Base-by-base conservation (phyloP, 2,888 invertebrate species). In the Herminia tarsipennalis region DNA sequence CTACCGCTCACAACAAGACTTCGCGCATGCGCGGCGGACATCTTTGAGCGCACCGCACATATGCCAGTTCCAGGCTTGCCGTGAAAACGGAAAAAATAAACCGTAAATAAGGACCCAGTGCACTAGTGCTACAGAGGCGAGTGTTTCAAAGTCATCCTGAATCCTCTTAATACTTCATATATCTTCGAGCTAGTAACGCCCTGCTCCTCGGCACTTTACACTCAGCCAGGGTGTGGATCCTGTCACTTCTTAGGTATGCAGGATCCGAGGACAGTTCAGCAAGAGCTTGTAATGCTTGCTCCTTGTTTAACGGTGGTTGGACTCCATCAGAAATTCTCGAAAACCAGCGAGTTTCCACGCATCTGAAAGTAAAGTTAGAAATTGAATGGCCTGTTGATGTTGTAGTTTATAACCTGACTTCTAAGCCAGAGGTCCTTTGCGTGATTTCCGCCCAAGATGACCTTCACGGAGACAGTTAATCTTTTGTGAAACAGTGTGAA, bases 341-440 rank as follows among this genome's bases (percentile, higher is more conserved):
- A 3, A 89, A 37, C 89, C 90, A 90, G 13, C 90, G 84, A 1
- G 82, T 76, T 77, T 90, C 90, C 0, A 90, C 73, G 39, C 90
- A 90, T 0, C 88, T 89, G 66, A 0, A 55, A 55, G 2, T n/a
- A 13, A 8, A 6, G 14, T 9, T 16, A 18, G 6, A 5, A 5
- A 14, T n/a, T n/a, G n/a, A n/a, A n/a, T n/a, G n/a, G n/a, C n/a
- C n/a, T n/a, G n/a, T n/a, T n/a, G n/a, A n/a, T n/a, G n/a, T n/a
- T n/a, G n/a, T n/a, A n/a, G n/a, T n/a, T n/a, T n/a, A n/a, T n/a
- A n/a, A n/a, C n/a, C n/a, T n/a, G n/a, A n/a, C n/a, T n/a, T n/a
- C n/a, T n/a, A n/a, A n/a, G n/a, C n/a, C n/a, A n/a, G n/a, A n/a
- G n/a, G n/a, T n/a, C n/a, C n/a, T n/a, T n/a, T n/a, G n/a, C n/a